Percentiles rank a stretch among this genome's conserved stretches.
Evolutionary conservation across 2,888 invertebrate genomes (phyloP).

Genomic region (Rhingia campestris): DNA sequence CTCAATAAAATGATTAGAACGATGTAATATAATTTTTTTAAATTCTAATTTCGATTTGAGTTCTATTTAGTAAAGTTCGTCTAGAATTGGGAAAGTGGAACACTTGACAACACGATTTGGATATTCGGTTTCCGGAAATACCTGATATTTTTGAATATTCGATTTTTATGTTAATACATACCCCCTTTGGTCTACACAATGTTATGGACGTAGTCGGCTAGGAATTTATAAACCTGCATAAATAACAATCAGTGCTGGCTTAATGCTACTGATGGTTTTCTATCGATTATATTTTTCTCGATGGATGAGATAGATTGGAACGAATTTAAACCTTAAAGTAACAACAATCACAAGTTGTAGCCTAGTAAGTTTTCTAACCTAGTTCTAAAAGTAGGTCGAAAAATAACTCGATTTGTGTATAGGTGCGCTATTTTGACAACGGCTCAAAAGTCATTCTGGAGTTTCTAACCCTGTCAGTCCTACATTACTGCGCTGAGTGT

Average conservation of each 20-base stretch:
- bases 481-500: too few relatives aligned
- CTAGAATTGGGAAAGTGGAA: slow-evolving; percentile 22
- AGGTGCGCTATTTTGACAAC: too few relatives aligned
- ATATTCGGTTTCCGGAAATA: neutral
- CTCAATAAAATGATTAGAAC: slow-evolving; percentile 9
- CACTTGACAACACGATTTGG: slow-evolving; percentile 11
- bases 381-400: too few relatives aligned
- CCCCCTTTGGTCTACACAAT: slow-evolving; percentile 7
- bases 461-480: too few relatives aligned
- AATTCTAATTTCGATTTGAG: neutral
- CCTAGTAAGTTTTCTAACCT: too few relatives aligned
- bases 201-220: slow-evolving; percentile 8
- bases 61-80: neutral
- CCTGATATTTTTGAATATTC: slow-evolving; percentile 23
- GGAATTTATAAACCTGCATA: slow-evolving; percentile 26
- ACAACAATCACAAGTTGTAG: too few relatives aligned
- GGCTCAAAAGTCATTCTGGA: too few relatives aligned
- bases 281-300: neutral
- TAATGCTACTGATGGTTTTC: slow-evolving; percentile 25
- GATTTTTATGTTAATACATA: slow-evolving; percentile 31
- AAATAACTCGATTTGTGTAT: too few relatives aligned
- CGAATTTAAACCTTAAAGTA: too few relatives aligned
- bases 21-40: neutral
- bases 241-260: slow-evolving; percentile 22
- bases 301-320: neutral